Conservation (phyloP, 2,113 vertebrate species). For the Leucosticte australis region DNA sequence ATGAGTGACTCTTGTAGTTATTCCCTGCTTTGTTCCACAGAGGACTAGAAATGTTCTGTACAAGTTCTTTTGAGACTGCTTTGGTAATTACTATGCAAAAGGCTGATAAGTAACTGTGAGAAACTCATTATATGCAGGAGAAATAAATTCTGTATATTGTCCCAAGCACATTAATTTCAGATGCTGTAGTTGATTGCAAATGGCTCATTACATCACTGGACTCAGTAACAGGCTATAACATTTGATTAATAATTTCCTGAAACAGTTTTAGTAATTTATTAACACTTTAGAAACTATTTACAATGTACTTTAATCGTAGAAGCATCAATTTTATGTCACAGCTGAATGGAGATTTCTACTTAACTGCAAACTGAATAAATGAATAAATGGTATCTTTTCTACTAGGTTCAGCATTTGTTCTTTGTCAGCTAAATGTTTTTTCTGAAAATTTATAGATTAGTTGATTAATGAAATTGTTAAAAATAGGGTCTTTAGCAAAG, state of each 20-base stretch:
- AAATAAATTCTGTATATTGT: neutral
- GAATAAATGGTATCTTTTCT: conserved; percentile 19
- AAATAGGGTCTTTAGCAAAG: neutral
- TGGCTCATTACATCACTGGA: neutral
- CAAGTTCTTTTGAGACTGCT: neutral
- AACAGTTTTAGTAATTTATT: conserved; percentile 39
- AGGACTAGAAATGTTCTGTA: neutral
- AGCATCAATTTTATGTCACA: neutral
- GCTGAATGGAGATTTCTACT: conserved; percentile 8
- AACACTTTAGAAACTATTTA: conserved; percentile 10
- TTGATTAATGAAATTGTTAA: neutral
- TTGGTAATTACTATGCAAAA: neutral
- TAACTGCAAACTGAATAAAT: conserved; percentile 11
- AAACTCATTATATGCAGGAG: neutral
- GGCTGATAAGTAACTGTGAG: neutral
- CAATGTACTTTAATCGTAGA: neutral
- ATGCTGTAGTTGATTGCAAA: neutral
- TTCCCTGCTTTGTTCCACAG: neutral
- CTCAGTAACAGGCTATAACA: neutral
- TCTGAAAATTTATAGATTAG: neutral
- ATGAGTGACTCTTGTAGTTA: neutral
- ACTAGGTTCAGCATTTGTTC: neutral
- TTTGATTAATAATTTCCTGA: conserved; percentile 19
- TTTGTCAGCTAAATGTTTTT: neutral
- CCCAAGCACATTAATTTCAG: neutral